These are phyloP conservation scores for Anolis carolinensis DNA, from an alignment of 2,113 vertebrate genomes.

Conservation along the genomic window DNA sequence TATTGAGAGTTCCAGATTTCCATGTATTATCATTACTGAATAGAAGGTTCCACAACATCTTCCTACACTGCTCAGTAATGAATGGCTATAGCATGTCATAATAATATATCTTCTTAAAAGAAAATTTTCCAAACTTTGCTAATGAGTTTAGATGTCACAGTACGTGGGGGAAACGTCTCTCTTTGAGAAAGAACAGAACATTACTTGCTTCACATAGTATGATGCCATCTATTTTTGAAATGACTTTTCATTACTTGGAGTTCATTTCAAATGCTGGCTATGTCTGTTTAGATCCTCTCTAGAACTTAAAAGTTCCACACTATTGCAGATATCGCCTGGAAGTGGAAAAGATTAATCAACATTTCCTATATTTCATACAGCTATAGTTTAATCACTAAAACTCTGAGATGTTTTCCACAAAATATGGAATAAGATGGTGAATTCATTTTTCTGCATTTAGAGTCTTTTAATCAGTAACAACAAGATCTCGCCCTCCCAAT, in stretches of 20 bases:
- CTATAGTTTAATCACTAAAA: conserved; percentile 35
- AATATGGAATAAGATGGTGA: conserved; percentile 27
- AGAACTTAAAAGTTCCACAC: no score
- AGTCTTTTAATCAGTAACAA: neutral
- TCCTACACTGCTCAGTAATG: neutral
- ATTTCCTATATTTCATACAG: conserved; percentile 23
- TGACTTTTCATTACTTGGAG: neutral
- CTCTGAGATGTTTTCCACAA: conserved; percentile 45
- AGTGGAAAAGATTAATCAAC: conserved; percentile 27
- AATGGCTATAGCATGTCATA: neutral
- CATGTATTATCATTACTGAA: neutral
- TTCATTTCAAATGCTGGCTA: neutral
- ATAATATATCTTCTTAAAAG: neutral
- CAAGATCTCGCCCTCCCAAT: neutral
- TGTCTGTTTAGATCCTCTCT: neutral
- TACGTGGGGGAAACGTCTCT: neutral
- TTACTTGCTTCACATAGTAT: neutral
- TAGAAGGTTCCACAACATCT: neutral
- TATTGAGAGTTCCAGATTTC: no score
- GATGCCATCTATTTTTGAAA: neutral
- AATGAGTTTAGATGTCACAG: neutral
- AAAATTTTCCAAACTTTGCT: neutral
- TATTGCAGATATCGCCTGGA: neutral
- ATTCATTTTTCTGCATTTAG: conserved; percentile 35
- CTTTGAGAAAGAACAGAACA: neutral